These are phyloP conservation scores for Phrixothrix hirtus DNA, from an alignment of 2,888 invertebrate genomes.

Conservation along the genomic window DNA sequence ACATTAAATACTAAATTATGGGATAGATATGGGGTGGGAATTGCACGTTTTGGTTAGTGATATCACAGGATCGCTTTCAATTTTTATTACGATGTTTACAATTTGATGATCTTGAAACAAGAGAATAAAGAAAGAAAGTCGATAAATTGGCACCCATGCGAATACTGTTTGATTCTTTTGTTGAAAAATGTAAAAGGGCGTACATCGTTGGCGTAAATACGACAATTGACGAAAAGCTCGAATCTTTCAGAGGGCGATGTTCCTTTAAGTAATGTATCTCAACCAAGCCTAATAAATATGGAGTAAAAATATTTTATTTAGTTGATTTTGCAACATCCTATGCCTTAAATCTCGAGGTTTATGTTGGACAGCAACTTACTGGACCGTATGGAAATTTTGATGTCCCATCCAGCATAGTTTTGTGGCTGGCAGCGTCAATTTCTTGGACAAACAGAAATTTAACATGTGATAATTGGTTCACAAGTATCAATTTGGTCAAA, in stretches of 20 bases:
- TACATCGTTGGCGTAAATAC: background rate
- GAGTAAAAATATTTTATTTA: conserved; percentile 1
- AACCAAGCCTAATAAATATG: no score
- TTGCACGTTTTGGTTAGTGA: conserved; percentile 3
- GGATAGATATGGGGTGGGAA: conserved; percentile 5
- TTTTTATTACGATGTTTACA: no score
- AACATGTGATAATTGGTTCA: no score
- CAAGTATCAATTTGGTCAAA: no score
- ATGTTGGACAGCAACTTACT: no score
- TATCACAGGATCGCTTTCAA: conserved; percentile 1
- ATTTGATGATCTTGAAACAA: no score
- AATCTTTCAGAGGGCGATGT: no score
- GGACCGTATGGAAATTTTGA: background rate
- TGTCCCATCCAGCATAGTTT: background rate
- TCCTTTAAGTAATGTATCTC: background rate
- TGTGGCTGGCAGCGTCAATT: background rate
- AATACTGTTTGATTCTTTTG: no score
- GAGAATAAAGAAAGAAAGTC: background rate
- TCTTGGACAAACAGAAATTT: background rate
- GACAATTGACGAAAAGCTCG: background rate
- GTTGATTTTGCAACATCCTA: no score
- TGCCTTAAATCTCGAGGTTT: no score
- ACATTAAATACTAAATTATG: background rate
- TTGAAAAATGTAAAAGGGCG: no score
- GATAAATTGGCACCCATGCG: no score